Evolutionary conservation across 2,113 vertebrate genomes (phyloP), one percentile per base, ranked within the genome.

Genomic region (Micronisus gabar): DNA sequence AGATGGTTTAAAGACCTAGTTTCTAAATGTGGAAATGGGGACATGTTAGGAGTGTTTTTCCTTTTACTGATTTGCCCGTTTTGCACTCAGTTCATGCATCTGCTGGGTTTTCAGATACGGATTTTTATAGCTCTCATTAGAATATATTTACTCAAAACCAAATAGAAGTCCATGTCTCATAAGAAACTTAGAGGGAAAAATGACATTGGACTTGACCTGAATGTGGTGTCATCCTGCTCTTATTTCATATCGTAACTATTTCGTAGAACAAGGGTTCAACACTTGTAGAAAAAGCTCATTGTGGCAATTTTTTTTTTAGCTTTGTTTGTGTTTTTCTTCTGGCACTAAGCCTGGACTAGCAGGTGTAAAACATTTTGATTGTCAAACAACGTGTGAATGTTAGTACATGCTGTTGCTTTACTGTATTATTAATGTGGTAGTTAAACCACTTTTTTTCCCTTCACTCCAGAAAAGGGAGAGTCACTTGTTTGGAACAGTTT

Each of bases 1-100:
- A 96, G 95, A 96, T 96, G 93, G 95, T 79, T 93, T 86, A 13
- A 76, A 95, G 90, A 91, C 93, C 96, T 88, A 91, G 48, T 95
- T 96, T 96, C 96, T 94, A 95, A 95, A 94, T 80, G 45, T 43
- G 85, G 93, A 96, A 96, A 97, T 32, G 1, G 12, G 93, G 71
- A 90, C 90, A 47, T 34, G 71, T 68, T 90, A 56, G 16, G 55
- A 72, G n/a, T 66, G 74, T 14, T 47, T 93, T 68, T 89, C 40
- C 27, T 91, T 87, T 65, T 29, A 41, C 74, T 55, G 38, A 61
- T 88, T 75, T 90, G 61, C 84, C 56, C 71, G 53, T 72, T 67
- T 58, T 79, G 13, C 66, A 36, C 48, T 85, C 1, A 0, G 45
- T 85, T 90, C 66, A 58, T 3, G 2, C 71, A 72, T 88, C 83